Base-by-base conservation (phyloP, 2,113 vertebrate genomes). In the Malurus melanocephalus region DNA sequence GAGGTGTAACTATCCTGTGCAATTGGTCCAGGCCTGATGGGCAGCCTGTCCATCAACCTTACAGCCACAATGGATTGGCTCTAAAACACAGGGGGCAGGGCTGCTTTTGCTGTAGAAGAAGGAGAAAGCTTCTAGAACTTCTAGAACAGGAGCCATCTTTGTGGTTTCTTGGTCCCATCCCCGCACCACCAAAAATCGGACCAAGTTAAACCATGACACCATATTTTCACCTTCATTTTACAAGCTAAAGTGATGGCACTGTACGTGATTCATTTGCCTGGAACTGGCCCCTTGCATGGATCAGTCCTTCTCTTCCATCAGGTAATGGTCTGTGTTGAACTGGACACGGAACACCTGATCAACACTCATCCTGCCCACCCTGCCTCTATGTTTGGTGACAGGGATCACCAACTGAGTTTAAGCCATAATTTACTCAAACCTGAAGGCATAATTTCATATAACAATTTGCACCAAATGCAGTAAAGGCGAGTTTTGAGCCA, bases 321-420 rank as follows among this genome's bases (percentile, higher is more conserved):
- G 21, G 46, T 52, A 16, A 17, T 51, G 7, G 11, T 67, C 32
- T 2, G 0, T 48, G 21, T 61, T 74, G 85, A 42, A 10, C 38
- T 74, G 22, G 38, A 53, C 40, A 19, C 78, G 66, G 61, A 66
- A 26, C 5, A 28, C 8, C 28, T 48, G 40, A 28, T 40, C 13
- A 45, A 13, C 4, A 10, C 8, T 49, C 23, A 18, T 9, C 15
- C 33, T 75, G 7, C 38, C 23, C 11, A 20, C 23, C 10, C 18
- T 10, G 1, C 11, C 4, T 9, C 35, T 21, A 0, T 40, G 16
- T 28, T 1, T 61, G 32, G 56, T 35, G 51, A 65, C 23, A 56
- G 51, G 18, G 77, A 8, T 30, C 17, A 51, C 35, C 30, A 82
- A 11, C 15, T 6, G 32, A 32, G 17, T 68, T 76, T 4, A 59